Conservation (phyloP, 2,797 vertebrate species). For the Rhyacichthys aspro region DNA sequence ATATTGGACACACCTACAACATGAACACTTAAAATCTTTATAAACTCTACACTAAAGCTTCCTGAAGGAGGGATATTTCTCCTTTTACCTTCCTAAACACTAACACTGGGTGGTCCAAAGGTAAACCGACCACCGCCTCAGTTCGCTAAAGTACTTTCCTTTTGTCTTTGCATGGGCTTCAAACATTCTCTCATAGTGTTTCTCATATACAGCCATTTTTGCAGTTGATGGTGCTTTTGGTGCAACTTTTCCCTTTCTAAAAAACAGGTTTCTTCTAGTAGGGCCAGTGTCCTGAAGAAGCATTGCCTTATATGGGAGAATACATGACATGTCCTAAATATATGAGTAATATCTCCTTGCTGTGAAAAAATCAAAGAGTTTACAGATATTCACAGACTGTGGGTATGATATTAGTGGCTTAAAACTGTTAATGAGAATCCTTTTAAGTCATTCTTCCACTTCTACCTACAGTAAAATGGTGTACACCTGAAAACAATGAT, state of each 20-base stretch:
- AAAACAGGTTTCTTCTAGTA: too few relatives aligned
- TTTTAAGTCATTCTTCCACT: background rate
- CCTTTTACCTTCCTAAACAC: background rate
- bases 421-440: constrained; percentile 17
- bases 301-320: too few relatives aligned
- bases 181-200: too few relatives aligned
- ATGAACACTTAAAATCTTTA: background rate
- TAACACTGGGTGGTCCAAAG: constrained; percentile 44
- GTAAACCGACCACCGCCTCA: constrained; percentile 6
- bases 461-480: constrained; percentile 1
- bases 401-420: constrained; percentile 40
- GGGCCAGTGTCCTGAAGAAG: too few relatives aligned
- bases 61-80: constrained; percentile 3
- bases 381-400: too few relatives aligned
- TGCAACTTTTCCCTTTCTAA: too few relatives aligned
- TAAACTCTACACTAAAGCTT: constrained; percentile 10
- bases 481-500: background rate
- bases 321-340: too few relatives aligned
- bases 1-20: constrained; percentile 29
- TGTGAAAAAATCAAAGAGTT: too few relatives aligned
- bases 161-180: background rate
- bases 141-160: background rate
- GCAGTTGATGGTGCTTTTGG: too few relatives aligned
- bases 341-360: too few relatives aligned
- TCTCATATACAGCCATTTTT: too few relatives aligned